Evolutionary conservation across 2,797 vertebrate genomes (phyloP).

Genomic region (Mallotus villosus): DNA sequence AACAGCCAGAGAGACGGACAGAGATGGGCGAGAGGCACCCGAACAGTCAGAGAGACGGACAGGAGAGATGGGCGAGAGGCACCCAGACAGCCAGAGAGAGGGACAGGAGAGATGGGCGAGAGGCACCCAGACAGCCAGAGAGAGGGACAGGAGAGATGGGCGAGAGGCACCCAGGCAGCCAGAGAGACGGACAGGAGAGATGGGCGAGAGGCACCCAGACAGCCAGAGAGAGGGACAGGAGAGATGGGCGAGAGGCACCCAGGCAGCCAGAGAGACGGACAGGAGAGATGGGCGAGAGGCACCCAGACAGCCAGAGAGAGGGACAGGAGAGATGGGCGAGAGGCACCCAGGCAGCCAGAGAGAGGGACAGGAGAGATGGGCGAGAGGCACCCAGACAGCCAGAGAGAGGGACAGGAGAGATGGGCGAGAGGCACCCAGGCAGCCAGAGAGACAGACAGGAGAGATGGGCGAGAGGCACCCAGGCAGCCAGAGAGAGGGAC

Average conservation of each 20-base stretch:
- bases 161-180: background rate
- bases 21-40: constrained; percentile 7
- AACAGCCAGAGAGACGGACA: background rate
- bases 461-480: constrained; percentile 7
- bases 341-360: background rate
- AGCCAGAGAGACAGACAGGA: background rate
- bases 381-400: background rate
- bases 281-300: constrained; percentile 8
- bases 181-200: constrained; percentile 8
- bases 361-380: constrained; percentile 7
- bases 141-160: constrained; percentile 7
- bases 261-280: background rate
- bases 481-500: background rate
- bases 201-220: background rate
- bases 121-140: background rate
- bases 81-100: background rate
- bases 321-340: constrained; percentile 6
- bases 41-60: background rate
- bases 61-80: constrained; percentile 8
- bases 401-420: constrained; percentile 8
- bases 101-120: constrained; percentile 6
- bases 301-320: background rate
- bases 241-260: constrained; percentile 7
- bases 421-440: background rate
- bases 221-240: background rate